phyloP scores from a whole-genome alignment of 2,888 invertebrate species.

The Conomelus anceps region DNA sequence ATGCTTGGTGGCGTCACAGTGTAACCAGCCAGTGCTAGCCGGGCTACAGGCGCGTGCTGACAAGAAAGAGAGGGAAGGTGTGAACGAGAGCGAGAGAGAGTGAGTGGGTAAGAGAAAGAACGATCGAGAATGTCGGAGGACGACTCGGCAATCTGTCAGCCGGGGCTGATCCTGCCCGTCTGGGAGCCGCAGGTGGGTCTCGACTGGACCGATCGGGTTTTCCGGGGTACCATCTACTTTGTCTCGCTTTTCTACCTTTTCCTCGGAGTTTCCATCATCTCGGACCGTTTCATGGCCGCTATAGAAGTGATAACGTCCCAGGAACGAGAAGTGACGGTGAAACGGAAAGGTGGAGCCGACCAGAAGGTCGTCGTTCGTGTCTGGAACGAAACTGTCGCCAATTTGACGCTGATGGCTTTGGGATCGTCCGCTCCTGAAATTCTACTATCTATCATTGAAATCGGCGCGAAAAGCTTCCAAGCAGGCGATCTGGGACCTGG shows the following conservation, averaged over 20 bases:
- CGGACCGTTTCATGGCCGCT: conserved; percentile 98
- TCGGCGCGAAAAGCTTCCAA: conserved; percentile 88
- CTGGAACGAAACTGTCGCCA: conserved; percentile 99
- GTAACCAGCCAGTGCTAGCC: not conserved
- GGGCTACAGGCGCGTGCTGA: not conserved
- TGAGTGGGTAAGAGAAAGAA: not conserved
- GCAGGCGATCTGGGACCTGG: conserved; percentile 97
- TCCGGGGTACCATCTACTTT: conserved; percentile 89
- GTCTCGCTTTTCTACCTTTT: conserved; percentile 85
- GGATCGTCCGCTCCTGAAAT: conserved; percentile 99
- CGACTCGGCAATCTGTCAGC: conserved; percentile 52
- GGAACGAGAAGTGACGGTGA: conserved; percentile 89
- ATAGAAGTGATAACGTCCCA: conserved; percentile 99
- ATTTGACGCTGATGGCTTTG: conserved; percentile 95
- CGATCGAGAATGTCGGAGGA: not conserved
- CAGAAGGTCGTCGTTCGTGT: conserved; percentile 88
- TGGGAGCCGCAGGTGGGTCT: conserved; percentile 83
- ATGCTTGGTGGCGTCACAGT: not conserved
- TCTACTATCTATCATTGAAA: conserved; percentile 93
- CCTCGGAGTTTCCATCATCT: conserved; percentile 97
- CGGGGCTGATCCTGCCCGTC: conserved; percentile 79
- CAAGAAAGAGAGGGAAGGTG: not conserved
- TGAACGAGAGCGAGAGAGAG: not conserved
- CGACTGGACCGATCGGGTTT: conserved; percentile 64
- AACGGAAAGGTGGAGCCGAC: conserved; percentile 77